Evolutionary conservation across 2,797 vertebrate genomes (phyloP).

Genomic region (Halcyon smyrnensis): DNA sequence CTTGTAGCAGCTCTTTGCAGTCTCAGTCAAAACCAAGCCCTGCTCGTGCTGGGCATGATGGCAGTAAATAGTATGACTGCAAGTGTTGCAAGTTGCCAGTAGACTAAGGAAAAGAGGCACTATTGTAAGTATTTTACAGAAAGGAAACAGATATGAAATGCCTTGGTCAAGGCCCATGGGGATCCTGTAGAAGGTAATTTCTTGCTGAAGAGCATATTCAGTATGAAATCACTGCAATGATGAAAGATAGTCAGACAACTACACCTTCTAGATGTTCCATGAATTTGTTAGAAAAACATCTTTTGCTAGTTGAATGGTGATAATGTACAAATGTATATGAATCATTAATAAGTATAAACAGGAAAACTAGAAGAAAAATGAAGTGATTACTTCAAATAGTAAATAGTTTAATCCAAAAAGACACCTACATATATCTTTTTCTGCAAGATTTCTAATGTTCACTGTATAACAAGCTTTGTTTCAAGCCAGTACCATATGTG

Average conservation of each 20-base stretch:
- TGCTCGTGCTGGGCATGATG: not conserved
- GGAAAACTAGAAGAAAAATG: slow-evolving; percentile 12
- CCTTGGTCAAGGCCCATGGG: not conserved
- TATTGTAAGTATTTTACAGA: not conserved
- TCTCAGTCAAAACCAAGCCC: not conserved
- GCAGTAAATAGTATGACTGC: not conserved
- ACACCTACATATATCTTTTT: not conserved
- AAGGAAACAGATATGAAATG: not conserved
- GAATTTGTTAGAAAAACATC: not conserved
- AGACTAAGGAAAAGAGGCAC: not conserved
- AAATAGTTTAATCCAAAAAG: slow-evolving; percentile 31
- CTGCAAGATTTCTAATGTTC: not conserved
- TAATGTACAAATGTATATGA: not conserved
- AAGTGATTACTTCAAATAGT: not conserved
- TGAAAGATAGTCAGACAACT: not conserved
- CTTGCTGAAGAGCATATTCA: not conserved
- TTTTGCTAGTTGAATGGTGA: not conserved
- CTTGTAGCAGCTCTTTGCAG: not conserved
- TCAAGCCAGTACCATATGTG: not conserved
- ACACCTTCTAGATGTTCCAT: not conserved
- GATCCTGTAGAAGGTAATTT: not conserved
- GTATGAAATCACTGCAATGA: not conserved
- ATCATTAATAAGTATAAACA: not conserved
- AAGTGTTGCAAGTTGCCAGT: not conserved
- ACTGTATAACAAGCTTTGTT: not conserved